These are phyloP conservation scores for Montipora sp. DNA, from an alignment of 64 coral and sea anemone species.

Conservation along the genomic window DNA sequence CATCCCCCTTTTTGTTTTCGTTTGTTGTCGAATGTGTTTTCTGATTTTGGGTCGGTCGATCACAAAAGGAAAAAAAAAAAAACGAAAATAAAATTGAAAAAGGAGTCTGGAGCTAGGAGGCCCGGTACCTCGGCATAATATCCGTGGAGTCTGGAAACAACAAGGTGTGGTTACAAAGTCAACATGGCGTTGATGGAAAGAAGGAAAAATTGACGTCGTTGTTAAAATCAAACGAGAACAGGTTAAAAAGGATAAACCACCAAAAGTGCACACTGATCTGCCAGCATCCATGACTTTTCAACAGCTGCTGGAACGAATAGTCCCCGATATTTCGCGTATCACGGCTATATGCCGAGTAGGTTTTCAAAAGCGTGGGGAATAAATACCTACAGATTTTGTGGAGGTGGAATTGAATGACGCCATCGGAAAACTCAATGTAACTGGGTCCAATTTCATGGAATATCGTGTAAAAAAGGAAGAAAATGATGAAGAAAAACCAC, in stretches of 20 bases:
- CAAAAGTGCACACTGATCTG: not conserved
- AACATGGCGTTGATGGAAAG: constrained; percentile 39
- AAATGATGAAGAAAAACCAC: constrained; percentile 29
- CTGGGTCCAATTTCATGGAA: constrained; percentile 42
- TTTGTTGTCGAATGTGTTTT: no score
- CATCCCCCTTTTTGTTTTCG: no score
- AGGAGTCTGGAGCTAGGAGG: no score
- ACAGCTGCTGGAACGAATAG: constrained; percentile 28
- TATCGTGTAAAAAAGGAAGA: constrained; percentile 16
- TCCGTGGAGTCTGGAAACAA: no score
- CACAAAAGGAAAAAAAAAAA: no score
- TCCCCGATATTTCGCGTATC: constrained; percentile 25
- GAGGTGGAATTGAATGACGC: constrained; percentile 14
- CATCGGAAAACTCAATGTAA: constrained; percentile 32
- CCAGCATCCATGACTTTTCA: constrained; percentile 50
- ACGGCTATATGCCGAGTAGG: constrained; percentile 18
- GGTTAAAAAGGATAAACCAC: constrained; percentile 36
- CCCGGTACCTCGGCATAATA: no score
- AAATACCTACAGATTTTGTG: constrained; percentile 47
- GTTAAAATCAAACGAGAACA: constrained; percentile 46
- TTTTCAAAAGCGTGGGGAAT: constrained; percentile 25
- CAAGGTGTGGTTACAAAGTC: not conserved
- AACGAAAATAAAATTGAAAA: no score
- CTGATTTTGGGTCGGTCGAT: no score
- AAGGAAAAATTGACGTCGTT: constrained; percentile 18